Evolutionary conservation across 2,797 vertebrate genomes (phyloP), one percentile per base, ranked within the genome.

Genomic region (Anabacerthia variegaticeps): DNA sequence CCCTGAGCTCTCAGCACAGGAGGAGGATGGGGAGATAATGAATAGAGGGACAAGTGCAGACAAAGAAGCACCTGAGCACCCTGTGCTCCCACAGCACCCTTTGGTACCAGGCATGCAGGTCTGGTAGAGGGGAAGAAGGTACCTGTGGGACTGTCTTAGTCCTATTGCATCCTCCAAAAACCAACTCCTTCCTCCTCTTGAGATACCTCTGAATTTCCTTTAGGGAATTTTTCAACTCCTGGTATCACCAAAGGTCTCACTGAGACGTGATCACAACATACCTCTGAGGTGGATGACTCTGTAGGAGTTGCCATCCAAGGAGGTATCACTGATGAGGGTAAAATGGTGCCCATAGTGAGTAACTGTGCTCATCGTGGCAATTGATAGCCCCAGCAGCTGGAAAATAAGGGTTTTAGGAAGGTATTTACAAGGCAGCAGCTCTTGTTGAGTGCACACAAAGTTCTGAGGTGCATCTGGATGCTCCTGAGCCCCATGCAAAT

Each of bases 341-440:
- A 98, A 98, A 15, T 55, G 97, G 68, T 89, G 85, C 24, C 95
- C 95, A 0, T 87, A 95, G 32, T 89, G 94, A 34, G 91, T 97
- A 52, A 97, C 80, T 51, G 96, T 89, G 82, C 96, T 97, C 90
- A 98, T 36, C 0, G 90, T 66, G 51, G 93, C 96, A 2, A 96
- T 46, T n/a, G 94, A 96, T 28, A 97, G 51, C 27, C 97, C 96
- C 93, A 98, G 89, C 23, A 98, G 80, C 98, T 98, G 89, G 62
- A 94, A 96, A 71, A 92, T 34, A 96, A 84, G 36, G 24, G 5
- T 56, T 89, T 84, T 59, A 67, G 44, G 63, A 69, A 65, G 30
- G 14, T 51, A n/a, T 71, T 92, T 43, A 73, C 14, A 81, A 17
- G 21, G 58, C 36, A 58, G 58, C 28, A 85, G 79, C n/a, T 88